Conservation (phyloP, 2,888 invertebrate genomes). For the Drosophila cognata region DNA sequence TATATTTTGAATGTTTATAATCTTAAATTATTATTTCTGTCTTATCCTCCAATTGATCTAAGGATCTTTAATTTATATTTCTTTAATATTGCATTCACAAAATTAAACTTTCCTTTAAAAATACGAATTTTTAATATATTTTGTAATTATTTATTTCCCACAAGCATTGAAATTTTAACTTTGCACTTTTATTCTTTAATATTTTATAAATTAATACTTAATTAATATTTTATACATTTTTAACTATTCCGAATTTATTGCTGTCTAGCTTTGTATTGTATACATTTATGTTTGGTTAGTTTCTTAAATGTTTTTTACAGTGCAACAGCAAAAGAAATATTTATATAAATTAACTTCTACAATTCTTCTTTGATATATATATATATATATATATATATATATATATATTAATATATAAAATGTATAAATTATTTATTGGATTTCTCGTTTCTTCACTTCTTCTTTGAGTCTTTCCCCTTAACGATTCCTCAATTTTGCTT, state of each 20-base stretch:
- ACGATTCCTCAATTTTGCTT: background rate
- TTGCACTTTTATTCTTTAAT: background rate
- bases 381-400: too few relatives aligned
- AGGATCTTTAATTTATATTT: background rate
- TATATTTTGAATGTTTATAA: background rate
- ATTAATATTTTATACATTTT: background rate
- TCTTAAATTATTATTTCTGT: background rate
- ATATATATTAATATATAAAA: too few relatives aligned
- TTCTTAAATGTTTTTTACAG: background rate
- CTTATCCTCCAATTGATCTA: background rate
- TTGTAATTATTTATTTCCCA: background rate
- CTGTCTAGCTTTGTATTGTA: fast-evolving
- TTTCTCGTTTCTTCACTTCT: background rate
- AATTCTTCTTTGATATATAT: background rate
- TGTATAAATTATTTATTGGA: background rate
- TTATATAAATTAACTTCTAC: background rate
- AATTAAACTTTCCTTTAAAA: background rate
- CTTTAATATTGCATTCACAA: background rate
- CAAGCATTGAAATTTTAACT: background rate
- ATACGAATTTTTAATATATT: too few relatives aligned
- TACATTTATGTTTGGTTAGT: background rate
- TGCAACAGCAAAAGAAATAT: background rate
- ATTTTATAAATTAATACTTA: too few relatives aligned
- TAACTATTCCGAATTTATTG: fast-evolving
- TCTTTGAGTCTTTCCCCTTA: background rate